Conservation (phyloP, 2,797 vertebrate species). For the Characodon lateralis region DNA sequence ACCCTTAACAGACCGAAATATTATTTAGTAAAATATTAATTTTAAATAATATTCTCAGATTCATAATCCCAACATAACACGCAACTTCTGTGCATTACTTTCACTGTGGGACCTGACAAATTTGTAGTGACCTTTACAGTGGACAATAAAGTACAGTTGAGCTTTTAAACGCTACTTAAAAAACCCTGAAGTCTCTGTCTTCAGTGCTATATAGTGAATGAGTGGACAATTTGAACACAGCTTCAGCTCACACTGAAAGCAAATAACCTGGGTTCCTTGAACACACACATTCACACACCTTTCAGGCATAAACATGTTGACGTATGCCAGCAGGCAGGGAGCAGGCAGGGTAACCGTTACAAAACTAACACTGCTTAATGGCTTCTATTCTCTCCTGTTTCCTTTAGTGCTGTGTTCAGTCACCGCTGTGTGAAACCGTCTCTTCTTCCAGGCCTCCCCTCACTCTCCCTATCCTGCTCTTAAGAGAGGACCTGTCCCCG, state of each 20-base stretch:
- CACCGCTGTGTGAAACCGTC: conserved; percentile 56
- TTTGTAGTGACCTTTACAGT: too few relatives aligned
- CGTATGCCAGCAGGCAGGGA: conserved; percentile 57
- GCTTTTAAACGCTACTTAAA: background rate
- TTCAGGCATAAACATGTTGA: conserved; percentile 51
- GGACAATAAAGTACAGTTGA: background rate
- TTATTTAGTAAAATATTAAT: too few relatives aligned
- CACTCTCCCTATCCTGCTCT: conserved; percentile 70
- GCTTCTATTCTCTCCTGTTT: conserved; percentile 67
- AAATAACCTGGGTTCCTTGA: conserved; percentile 14
- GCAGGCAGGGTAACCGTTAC: conserved; percentile 62
- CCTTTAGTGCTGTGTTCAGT: conserved; percentile 56
- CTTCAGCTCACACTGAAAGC: conserved; percentile 19
- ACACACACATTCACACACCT: conserved; percentile 27
- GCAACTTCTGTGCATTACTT: background rate
- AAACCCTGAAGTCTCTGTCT: background rate
- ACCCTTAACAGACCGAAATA: too few relatives aligned
- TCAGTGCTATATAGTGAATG: background rate
- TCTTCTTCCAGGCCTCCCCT: conserved; percentile 24
- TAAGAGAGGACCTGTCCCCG: conserved; percentile 86
- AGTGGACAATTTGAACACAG: background rate
- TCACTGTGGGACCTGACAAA: background rate
- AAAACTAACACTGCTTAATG: conserved; percentile 77
- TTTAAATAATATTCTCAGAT: too few relatives aligned
- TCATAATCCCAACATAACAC: too few relatives aligned